These are phyloP conservation scores for Hyphantria cunea DNA, from an alignment of 1,140 invertebrate species.

Conservation along the genomic window DNA sequence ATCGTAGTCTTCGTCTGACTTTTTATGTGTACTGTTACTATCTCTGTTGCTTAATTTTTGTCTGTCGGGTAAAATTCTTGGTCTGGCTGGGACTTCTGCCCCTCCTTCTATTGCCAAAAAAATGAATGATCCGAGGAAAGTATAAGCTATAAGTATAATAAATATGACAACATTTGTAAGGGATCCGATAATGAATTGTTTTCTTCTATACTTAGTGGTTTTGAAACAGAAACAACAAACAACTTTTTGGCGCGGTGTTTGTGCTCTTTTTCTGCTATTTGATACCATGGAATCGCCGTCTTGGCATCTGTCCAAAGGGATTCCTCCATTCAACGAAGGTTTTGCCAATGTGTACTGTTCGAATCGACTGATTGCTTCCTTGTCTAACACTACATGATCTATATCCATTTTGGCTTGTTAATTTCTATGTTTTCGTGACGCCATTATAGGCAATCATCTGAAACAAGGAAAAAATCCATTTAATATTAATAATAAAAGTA, in stretches of 20 bases:
- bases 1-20: conserved; percentile 66
- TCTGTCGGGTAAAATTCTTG: conserved; percentile 75
- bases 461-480: conserved; percentile 53
- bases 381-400: conserved; percentile 73
- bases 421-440: conserved; percentile 52
- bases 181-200: conserved; percentile 84
- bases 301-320: conserved; percentile 76
- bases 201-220: conserved; percentile 80
- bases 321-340: conserved; percentile 69
- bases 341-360: conserved; percentile 76
- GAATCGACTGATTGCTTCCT: conserved; percentile 74
- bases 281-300: conserved; percentile 74
- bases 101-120: conserved; percentile 94
- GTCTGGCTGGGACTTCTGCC: conserved; percentile 63
- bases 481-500: conserved; percentile 32
- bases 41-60: conserved; percentile 69
- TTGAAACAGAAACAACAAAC: conserved; percentile 82
- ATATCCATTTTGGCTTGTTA: conserved; percentile 71
- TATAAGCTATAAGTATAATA: conserved; percentile 93
- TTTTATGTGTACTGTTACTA: conserved; percentile 56
- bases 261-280: conserved; percentile 73
- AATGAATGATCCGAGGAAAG: conserved; percentile 94
- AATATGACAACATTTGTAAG: conserved; percentile 95
- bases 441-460: conserved; percentile 63
- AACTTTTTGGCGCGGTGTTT: conserved; percentile 76